phyloP scores from a whole-genome alignment of 1,140 invertebrate genomes.

The Oreohelix idahoensis region DNA sequence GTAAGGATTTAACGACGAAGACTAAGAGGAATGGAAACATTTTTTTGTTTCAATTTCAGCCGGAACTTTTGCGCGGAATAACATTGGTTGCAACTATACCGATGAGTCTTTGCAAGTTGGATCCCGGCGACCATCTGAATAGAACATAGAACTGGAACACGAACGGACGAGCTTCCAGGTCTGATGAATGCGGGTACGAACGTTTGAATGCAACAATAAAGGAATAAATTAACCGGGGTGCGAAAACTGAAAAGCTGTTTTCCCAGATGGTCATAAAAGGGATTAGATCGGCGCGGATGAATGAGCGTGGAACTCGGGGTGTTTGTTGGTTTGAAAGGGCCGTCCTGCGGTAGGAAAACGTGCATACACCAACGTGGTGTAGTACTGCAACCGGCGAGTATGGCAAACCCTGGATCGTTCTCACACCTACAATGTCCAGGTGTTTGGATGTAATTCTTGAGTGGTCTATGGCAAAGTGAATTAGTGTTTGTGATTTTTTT shows the following conservation, averaged over 20 bases:
- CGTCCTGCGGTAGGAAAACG: background rate
- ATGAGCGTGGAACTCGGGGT: background rate
- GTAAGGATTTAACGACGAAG: background rate
- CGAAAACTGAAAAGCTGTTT: constrained; percentile 6
- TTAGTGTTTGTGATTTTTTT: too few relatives aligned
- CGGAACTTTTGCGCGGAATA: background rate
- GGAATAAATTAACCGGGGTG: constrained; percentile 6
- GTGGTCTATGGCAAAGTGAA: too few relatives aligned
- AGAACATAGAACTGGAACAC: background rate
- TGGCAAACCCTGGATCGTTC: background rate
- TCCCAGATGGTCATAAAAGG: background rate
- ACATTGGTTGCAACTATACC: background rate
- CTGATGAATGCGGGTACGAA: background rate
- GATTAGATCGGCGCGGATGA: constrained; percentile 14
- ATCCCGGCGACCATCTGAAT: background rate
- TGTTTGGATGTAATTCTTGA: background rate
- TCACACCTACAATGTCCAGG: background rate
- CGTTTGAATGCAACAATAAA: constrained; percentile 6
- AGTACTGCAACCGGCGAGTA: background rate
- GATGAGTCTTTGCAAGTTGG: background rate
- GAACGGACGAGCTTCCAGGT: background rate
- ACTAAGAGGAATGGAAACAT: background rate
- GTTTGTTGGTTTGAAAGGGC: background rate
- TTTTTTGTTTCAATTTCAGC: background rate
- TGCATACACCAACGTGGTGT: background rate